phyloP scores from a whole-genome alignment of 2,113 vertebrate genomes.

The Lepus americanus region DNA sequence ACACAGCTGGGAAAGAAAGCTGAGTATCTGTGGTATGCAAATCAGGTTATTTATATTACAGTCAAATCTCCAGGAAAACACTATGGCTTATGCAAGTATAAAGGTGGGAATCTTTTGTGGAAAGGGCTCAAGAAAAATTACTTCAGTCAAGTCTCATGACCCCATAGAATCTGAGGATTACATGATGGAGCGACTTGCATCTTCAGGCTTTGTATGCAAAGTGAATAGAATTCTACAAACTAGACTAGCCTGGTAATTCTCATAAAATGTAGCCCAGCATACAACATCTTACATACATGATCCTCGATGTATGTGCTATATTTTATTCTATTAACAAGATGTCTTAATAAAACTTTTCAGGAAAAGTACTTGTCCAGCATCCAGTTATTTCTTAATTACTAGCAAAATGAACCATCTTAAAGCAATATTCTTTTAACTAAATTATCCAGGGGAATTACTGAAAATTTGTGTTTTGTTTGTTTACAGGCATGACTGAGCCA shows the following conservation, averaged over 20 bases:
- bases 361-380: not conserved
- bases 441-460: not conserved
- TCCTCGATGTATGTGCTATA: not conserved
- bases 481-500: not conserved
- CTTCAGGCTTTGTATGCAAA: not conserved
- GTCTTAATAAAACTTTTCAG: not conserved
- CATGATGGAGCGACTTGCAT: not conserved
- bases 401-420: slow-evolving; percentile 3
- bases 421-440: not conserved
- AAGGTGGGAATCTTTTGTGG: not conserved
- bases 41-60: not conserved
- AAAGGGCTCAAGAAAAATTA: not conserved
- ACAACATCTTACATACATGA: not conserved
- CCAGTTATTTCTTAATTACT: slow-evolving; percentile 10
- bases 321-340: not conserved
- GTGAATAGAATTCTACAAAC: not conserved
- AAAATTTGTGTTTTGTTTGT: not conserved
- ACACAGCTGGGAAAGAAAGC: not conserved
- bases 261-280: not conserved
- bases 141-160: not conserved
- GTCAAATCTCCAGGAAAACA: not conserved
- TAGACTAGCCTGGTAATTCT: not conserved
- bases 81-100: not conserved
- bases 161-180: not conserved
- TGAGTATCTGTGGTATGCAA: not conserved